Evolutionary conservation across 2,888 invertebrate genomes (phyloP).

Genomic region (Cataglyphis livida): DNA sequence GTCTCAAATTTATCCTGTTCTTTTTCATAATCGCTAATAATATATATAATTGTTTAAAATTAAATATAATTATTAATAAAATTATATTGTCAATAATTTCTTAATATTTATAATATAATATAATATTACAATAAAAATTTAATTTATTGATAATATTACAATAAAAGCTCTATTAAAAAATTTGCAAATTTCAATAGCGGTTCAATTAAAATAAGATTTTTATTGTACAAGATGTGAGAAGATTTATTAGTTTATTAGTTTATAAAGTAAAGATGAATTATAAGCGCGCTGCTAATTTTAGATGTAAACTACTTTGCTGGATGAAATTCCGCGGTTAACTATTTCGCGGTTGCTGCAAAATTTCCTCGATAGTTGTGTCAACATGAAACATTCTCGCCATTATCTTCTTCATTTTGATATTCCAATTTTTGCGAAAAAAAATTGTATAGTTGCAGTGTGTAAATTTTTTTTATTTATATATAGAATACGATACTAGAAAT

Average conservation of each 20-base stretch:
- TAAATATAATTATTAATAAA: neutral
- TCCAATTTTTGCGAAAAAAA: slow-evolving; percentile 8
- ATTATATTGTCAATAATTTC: neutral
- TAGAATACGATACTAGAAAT: neutral
- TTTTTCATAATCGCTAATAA: neutral
- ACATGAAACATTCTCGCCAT: slow-evolving; percentile 7
- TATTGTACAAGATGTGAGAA: neutral
- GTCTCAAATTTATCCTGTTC: neutral
- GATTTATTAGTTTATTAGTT: neutral
- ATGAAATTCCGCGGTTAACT: slow-evolving; percentile 26
- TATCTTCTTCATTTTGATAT: slow-evolving; percentile 4
- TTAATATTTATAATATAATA: neutral
- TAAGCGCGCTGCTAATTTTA: neutral
- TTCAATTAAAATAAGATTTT: neutral
- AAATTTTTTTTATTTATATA: neutral
- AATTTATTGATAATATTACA: no score
- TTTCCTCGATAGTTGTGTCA: slow-evolving; percentile 16
- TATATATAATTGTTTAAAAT: neutral
- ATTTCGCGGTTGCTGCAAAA: neutral
- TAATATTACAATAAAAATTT: no score
- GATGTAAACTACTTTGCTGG: neutral
- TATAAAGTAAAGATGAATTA: neutral
- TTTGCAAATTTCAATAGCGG: neutral
- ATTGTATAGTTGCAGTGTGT: neutral
- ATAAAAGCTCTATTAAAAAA: neutral